A percentile compares a stretch with the other conserved stretches of the same genome.
phyloP scores from a whole-genome alignment of 2,797 vertebrate genomes.

The Aldrovandia affinis region DNA sequence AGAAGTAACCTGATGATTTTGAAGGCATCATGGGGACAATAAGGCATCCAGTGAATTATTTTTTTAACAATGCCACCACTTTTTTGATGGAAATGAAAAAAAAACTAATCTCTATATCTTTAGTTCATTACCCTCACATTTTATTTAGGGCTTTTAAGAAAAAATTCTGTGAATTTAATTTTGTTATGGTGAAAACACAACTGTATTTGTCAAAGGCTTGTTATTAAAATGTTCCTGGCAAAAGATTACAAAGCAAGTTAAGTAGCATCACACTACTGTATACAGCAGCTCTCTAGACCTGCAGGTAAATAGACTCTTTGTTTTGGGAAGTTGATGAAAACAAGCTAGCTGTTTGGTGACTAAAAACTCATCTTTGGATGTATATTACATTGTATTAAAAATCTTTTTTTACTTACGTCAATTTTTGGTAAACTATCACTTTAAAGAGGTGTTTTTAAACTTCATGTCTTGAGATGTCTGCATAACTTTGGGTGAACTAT shows the following conservation, averaged over 20 bases:
- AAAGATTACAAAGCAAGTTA: not conserved
- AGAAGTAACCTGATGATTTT: not conserved
- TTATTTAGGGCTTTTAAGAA: conserved; percentile 66
- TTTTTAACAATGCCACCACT: conserved; percentile 70
- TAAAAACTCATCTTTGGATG: too few species aligned
- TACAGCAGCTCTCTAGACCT: not conserved
- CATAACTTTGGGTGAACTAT: too few species aligned
- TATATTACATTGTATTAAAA: too few species aligned
- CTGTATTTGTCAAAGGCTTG: conserved; percentile 45
- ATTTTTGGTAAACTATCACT: too few species aligned
- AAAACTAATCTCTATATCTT: conserved; percentile 60
- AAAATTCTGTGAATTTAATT: conserved; percentile 78
- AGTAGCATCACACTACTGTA: not conserved
- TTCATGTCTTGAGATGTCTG: too few species aligned
- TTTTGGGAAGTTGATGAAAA: too few species aligned
- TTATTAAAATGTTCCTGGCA: not conserved
- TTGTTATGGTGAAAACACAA: conserved; percentile 66
- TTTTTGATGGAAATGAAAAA: conserved; percentile 66
- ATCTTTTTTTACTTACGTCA: too few species aligned
- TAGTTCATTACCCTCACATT: conserved; percentile 71
- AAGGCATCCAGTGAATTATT: conserved; percentile 61
- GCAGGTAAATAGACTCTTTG: too few species aligned
- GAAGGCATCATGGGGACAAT: not conserved
- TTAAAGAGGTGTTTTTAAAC: too few species aligned
- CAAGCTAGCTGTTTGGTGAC: too few species aligned